Evolutionary conservation across 2,113 vertebrate genomes (phyloP).

Genomic region (Paraplagusia blochii): DNA sequence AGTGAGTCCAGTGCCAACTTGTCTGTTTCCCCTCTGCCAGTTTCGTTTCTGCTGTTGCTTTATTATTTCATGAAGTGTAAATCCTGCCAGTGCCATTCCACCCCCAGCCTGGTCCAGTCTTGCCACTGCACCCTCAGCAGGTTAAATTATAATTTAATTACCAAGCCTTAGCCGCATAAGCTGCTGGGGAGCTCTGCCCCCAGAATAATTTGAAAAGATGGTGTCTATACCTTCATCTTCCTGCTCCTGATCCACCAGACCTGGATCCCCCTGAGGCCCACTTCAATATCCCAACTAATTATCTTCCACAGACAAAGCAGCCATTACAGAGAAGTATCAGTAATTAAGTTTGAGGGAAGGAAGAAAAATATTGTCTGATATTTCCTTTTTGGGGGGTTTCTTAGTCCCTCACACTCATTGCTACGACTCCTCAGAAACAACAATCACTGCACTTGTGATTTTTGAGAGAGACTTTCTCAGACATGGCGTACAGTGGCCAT

Average conservation of each 20-base stretch:
- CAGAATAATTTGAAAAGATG: conserved; percentile 98
- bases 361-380: conserved; percentile 62
- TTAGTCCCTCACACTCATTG: conserved; percentile 16
- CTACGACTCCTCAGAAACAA: conserved; percentile 26
- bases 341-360: conserved; percentile 74
- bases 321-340: conserved; percentile 74
- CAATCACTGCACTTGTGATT: conserved; percentile 35
- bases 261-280: conserved; percentile 71
- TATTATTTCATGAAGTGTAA: conserved; percentile 99
- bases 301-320: conserved; percentile 73
- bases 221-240: conserved; percentile 87
- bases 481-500: no score
- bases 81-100: conserved; percentile 75
- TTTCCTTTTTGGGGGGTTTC: conserved; percentile 28
- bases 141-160: conserved; percentile 99
- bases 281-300: conserved; percentile 80
- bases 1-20: conserved; percentile 43
- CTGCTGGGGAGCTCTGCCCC: conserved; percentile 92
- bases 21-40: conserved; percentile 71
- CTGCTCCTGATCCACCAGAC: conserved; percentile 72
- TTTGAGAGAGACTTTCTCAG: no score
- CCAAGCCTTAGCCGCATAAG: conserved; percentile 94
- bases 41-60: conserved; percentile 81
- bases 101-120: conserved; percentile 76
- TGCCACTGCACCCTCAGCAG: conserved; percentile 88